Base-by-base conservation (phyloP, 2,797 vertebrate genomes). In the Falco rusticolus region DNA sequence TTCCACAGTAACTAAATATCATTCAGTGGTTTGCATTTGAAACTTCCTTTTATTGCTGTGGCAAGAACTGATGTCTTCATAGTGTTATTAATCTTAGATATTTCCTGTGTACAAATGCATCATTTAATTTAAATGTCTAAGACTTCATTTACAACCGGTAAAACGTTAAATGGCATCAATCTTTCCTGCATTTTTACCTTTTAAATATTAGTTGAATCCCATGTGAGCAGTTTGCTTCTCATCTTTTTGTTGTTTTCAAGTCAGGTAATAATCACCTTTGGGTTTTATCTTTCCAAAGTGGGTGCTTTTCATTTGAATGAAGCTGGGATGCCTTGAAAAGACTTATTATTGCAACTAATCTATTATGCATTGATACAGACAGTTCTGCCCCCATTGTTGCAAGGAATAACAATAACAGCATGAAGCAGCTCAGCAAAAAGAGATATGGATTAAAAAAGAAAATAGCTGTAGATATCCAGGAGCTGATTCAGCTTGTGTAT, bases 111-210 rank as follows among this genome's bases (percentile, higher is more conserved):
- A 50, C n/a, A 87, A 80, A 75, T 54, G 37, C 53, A 77, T 77
- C 8, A 17, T 77, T 94, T 87, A 64, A 80, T 91, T 94, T 82
- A 50, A 89, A 77, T 79, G 63, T 48, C 63, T 86, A 76, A 59
- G 61, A 11, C 43, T 74, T 89, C 45, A 54, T 68, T 89, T 92
- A 82, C 64, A 89, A 74, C 31, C 29, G 79, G 60, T 74, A 69
- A 53, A 74, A 80, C 72, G 87, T 90, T 78, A 78, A 61, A 65
- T 51, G 54, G 28, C 47, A 69, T 75, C 33, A 57, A 26, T 80
- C 31, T 77, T 77, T 65, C 54, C 47, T 94, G 54, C 54, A 59
- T 65, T 92, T 95, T 92, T 93, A 45, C 53, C 57, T 68, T 89
- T 81, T 84, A 91, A 85, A 54, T 63, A 65, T 59, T 37, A 65